Conservation (phyloP, 2,888 invertebrate species). For the Andrena bucephala region DNA sequence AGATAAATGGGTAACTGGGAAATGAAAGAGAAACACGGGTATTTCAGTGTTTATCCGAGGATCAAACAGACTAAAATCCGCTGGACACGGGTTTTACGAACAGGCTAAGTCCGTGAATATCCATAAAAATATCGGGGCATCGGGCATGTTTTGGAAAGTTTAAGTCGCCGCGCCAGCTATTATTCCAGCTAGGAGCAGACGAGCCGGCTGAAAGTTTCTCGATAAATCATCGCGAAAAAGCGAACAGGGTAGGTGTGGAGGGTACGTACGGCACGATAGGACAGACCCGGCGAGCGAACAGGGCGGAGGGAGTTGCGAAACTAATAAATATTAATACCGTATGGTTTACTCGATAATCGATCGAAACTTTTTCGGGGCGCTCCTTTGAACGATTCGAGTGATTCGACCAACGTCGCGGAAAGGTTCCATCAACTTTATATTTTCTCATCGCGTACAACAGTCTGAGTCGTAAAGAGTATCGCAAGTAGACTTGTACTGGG, state of each 20-base stretch:
- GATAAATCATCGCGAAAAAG: conserved; percentile 77
- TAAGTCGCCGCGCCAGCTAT: too few species aligned
- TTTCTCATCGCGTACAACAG: background rate
- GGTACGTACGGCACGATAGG: background rate
- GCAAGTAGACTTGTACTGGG: too few species aligned
- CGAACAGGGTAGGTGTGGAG: conserved; percentile 27
- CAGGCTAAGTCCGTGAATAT: conserved; percentile 53
- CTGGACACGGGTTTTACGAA: background rate
- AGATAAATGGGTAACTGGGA: too few species aligned
- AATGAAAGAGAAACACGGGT: too few species aligned
- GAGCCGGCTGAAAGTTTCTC: conserved; percentile 74
- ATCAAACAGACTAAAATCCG: background rate
- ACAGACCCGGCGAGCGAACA: too few species aligned
- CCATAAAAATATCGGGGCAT: conserved; percentile 73
- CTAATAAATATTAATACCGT: conserved; percentile 81
- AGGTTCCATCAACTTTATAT: too few species aligned
- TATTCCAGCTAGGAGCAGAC: too few species aligned
- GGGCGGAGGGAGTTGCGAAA: conserved; percentile 71
- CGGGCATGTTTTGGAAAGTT: too few species aligned
- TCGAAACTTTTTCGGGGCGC: conserved; percentile 46
- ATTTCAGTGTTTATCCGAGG: background rate
- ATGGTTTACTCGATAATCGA: conserved; percentile 72
- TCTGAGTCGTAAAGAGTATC: background rate
- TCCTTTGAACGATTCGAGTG: conserved; percentile 14
- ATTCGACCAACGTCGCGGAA: background rate